Evolutionary conservation across 1,140 invertebrate species (phyloP), one percentile per base, ranked within the genome.

Genomic region (Cardiocondyla obscurior): DNA sequence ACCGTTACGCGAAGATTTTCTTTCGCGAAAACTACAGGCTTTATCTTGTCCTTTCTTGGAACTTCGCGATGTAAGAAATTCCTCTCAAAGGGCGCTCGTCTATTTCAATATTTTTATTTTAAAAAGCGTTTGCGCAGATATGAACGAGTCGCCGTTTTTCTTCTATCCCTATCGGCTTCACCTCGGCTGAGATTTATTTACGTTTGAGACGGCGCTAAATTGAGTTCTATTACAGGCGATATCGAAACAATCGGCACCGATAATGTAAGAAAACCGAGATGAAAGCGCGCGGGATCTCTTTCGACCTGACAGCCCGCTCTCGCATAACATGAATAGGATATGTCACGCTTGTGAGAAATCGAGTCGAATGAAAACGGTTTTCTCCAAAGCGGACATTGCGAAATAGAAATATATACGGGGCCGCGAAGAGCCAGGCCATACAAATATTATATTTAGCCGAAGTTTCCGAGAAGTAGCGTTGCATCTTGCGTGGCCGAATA

Each of bases 361-460:
- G 33, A 72, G 14, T 3, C 12, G 2, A 8, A 57, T 19, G 36
- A 57, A 28, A n/a, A n/a, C n/a, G 14, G 19, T 39, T 46, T 44
- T 55, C 33, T 16, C 4, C 4, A 8, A 25, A 8, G 33, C 33
- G 10, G 30, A 39, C 39, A 55, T 28, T 39, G n/a, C 4, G 14
- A 58, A 25, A 70, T 44, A 73, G 70, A 73, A 57, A 57, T 30
- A 39, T 33, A 25, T 19, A 60, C n/a, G 57, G 42, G 30, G 42
- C 2, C 12, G n/a, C 42, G 30, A 7, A 1, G 16, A 55, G 42
- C 25, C 12, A 30, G 33, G 25, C 36, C 60, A 53, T 62, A 49
- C 19, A 69, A 53, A 39, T 53, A 53, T 49, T 64, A 77, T 79
- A 69, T 79, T 79, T 79, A 69, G 46, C 30, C 19, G 8, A 69